Base-by-base conservation (phyloP, 2,888 invertebrate species). In the Steromphala cineraria region DNA sequence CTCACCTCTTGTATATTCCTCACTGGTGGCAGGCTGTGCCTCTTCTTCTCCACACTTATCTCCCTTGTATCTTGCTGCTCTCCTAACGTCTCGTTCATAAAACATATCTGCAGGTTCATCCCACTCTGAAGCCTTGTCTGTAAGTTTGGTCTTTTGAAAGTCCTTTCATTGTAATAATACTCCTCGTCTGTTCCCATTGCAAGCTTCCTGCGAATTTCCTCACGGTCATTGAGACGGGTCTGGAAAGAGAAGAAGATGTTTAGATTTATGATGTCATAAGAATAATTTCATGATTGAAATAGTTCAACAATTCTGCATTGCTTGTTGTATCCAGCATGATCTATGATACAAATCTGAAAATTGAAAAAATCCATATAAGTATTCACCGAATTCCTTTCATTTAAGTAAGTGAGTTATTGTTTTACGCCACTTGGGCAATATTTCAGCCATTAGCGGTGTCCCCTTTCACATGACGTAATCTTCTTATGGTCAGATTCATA, bases 71-170 rank as follows among this genome's bases (percentile, higher is more conserved):
- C 62, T 62, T 62, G 62, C 17, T 21, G 62, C 24, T 62, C 62
- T 17, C 62, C 85, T 10, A 88, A 83, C 78, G 89, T 85, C 67
- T 98, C 98, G 93, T 98, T 98, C 97, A 98, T 97, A 94, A 98
- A 98, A 95, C 98, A 98, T 91, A 98, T 97, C 95, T 98, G 98
- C 78, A 98, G 96, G 94, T 97, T 98, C 96, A 96, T 97, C 88
- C 97, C 93, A 74, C 93, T 92, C 82, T 93, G 93, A 17, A 98
- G 95, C 89, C 98, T 95, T 85, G 97, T 96, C 93, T 97, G 97
- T 89, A 97, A 95, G 93, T 96, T 97, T 21, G 97, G 97, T 93
- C 97, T 98, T 88, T 96, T 95, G 84, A 96, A 96, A 55, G 96
- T 96, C 87, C 96, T 95, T 86, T 96, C 96, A 81, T 67, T 71